Conservation (phyloP, 2,888 invertebrate genomes). For the Netelia melanura region DNA sequence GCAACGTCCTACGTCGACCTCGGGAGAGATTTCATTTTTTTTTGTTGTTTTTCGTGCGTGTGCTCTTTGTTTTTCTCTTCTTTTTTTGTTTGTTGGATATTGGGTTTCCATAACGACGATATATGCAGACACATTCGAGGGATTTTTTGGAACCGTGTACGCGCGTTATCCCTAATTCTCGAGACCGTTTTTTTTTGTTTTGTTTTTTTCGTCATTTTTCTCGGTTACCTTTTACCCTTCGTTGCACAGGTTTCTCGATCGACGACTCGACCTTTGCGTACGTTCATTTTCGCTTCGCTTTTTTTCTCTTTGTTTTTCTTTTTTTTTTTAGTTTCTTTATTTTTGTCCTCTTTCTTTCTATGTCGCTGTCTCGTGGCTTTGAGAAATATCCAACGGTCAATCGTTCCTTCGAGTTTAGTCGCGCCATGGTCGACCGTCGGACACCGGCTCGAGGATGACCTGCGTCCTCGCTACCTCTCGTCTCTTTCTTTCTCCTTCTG, state of each 20-base stretch:
- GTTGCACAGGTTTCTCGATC: slow-evolving; percentile 23
- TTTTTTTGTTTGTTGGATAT: slow-evolving; percentile 59
- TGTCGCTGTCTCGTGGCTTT: background rate
- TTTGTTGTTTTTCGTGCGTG: background rate
- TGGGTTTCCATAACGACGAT: slow-evolving; percentile 62
- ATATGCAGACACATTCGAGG: slow-evolving; percentile 18
- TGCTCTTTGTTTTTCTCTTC: background rate
- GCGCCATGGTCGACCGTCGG: slow-evolving; percentile 49
- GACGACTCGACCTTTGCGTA: slow-evolving; percentile 18
- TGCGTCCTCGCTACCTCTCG: slow-evolving; percentile 19
- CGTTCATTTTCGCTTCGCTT: background rate
- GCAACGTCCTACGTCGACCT: slow-evolving; percentile 68
- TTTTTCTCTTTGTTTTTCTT: background rate
- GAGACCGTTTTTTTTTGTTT: slow-evolving; percentile 27
- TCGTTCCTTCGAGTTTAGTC: slow-evolving; percentile 36
- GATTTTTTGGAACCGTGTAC: slow-evolving; percentile 26
- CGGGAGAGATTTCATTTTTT: slow-evolving; percentile 32
- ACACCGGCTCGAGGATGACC: slow-evolving; percentile 30
- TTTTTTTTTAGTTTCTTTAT: background rate
- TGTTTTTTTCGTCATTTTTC: slow-evolving; percentile 22
- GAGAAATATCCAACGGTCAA: slow-evolving; percentile 36
- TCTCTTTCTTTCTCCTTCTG: slow-evolving; percentile 22
- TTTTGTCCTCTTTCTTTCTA: background rate
- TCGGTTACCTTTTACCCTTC: slow-evolving; percentile 35
- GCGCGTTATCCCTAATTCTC: slow-evolving; percentile 48